Evolutionary conservation across 2,113 vertebrate genomes (phyloP), one percentile per base, ranked within the genome.

Genomic region (Lepisosteus osseus): DNA sequence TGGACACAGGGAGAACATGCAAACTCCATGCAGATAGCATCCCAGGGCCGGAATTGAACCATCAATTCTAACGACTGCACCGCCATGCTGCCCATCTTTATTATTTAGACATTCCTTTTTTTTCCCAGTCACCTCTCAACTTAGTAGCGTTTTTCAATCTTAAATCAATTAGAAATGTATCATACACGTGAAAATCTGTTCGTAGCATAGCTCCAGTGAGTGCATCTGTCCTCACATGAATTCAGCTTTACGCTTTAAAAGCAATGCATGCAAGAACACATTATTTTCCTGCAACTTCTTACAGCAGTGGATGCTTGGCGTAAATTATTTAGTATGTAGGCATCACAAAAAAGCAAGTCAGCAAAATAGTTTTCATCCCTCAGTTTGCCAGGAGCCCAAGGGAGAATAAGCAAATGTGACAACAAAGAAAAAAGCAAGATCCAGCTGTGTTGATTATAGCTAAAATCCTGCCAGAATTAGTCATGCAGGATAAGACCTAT

Each of bases 321-420:
- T 82, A 79, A 87, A 85, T 85, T 79, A 87, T 85, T 85, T 84
- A 87, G 81, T 77, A 79, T 67, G 47, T 68, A 80, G 78, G 80
- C 81, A 80, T 79, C 76, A 76, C 74, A 72, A 79, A 80, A 86
- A 75, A 65, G 54, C 69, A 56, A 85, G 84, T 90, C 88, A 89
- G 89, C 89, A 86, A 80, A 85, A 87, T 77, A 73, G 72, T 9
- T 41, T 69, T 72, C 3, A 54, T n/a, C 73, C 54, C 59, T 71
- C 69, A 69, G 74, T 78, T 78, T 80, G 77, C 76, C 68, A 77
- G 67, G 54, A 65, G 64, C n/a, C 41, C 9, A 7, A 59, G 67
- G 63, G 57, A 17, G 12, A 43, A 12, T 12, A 40, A 13, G 57
- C 64, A 29, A 54, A 44, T 6, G 65, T 59, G 44, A 44, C 29